Evolutionary conservation across 64 coral and sea anemone species (phyloP), one percentile per base, ranked within the genome.

Genomic region (Montipora foliosa): DNA sequence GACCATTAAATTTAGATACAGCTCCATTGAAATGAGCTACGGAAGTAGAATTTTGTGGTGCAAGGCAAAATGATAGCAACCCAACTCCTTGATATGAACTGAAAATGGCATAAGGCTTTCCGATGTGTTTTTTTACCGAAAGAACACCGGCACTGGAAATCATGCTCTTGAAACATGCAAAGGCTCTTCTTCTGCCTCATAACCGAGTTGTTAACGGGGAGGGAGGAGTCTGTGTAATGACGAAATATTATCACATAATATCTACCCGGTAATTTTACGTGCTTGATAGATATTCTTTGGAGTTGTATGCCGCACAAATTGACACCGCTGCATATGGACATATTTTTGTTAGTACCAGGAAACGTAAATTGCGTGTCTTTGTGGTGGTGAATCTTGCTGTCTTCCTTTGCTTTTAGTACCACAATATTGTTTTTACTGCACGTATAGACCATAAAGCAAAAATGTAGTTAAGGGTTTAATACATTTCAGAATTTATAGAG

Each of bases 401-500:
- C 4, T 78, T 3, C 76, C 49, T 49, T 19, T 49, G 19, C 44
- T 15, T 14, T 45, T 78, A 4, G 44, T 3, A 78, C 47, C 13
- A 17, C 17, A 47, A 86, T 44, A 24, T 86, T 86, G 68, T 86
- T 86, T 86, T 86, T 86, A 86, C 64, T 86, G 68, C 46, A 61
- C 79, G 21, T 49, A 22, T 10, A 86, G 44, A 64, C 17, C 58
- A 67, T 67, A 45, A 8, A 67, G 4, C 10, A 20, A 17, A 49
- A 67, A 22, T 49, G 17, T 19, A 47, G 45, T 50, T 50, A 71
- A 78, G 15, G 62, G 47, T 12, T 70, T 71, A 51, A 69, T 22
- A 50, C 44, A 25, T 44, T 47, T 20, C 47, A 86, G 19, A 86
- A 37, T 9, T 16, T 51, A 17, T 61, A 64, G 47, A 49, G 47